A percentile compares a stretch with the other conserved stretches of the same genome.
These are phyloP conservation scores for Trichacis sp. DNA, from an alignment of 2,888 invertebrate genomes.

Conservation along the genomic window DNA sequence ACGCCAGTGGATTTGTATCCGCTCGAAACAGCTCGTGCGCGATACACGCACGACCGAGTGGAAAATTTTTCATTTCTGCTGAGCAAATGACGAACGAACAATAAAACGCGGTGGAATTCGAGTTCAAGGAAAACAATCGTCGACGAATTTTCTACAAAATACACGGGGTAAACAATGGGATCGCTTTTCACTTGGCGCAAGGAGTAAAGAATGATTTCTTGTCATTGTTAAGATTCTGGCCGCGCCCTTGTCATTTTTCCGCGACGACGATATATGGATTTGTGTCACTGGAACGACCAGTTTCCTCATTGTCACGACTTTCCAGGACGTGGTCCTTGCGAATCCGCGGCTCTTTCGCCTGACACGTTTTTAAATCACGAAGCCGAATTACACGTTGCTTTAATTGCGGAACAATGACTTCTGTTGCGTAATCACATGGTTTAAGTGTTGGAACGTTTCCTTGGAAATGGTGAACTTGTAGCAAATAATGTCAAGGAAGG, in stretches of 20 bases:
- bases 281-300: slow-evolving; percentile 57
- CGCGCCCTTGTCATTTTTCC: slow-evolving; percentile 40
- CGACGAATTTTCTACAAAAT: too few species aligned
- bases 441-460: too few species aligned
- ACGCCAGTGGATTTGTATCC: too few species aligned
- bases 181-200: background rate
- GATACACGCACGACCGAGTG: too few species aligned
- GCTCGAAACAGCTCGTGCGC: too few species aligned
- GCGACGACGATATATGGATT: slow-evolving; percentile 52
- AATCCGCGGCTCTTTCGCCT: slow-evolving; percentile 26
- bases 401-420: slow-evolving; percentile 19
- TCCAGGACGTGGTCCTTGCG: slow-evolving; percentile 1
- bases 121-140: too few species aligned
- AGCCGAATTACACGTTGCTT: slow-evolving; percentile 34
- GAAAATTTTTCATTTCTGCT: too few species aligned
- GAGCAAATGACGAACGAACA: background rate
- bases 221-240: slow-evolving; percentile 41
- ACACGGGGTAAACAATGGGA: background rate
- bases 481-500: too few species aligned
- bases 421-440: slow-evolving; percentile 16
- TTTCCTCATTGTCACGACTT: slow-evolving; percentile 31
- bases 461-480: too few species aligned
- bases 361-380: slow-evolving; percentile 30
- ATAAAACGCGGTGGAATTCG: too few species aligned
- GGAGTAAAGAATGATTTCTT: background rate